Conservation (phyloP, 2,113 vertebrate genomes). For the Excalfactoria chinensis region DNA sequence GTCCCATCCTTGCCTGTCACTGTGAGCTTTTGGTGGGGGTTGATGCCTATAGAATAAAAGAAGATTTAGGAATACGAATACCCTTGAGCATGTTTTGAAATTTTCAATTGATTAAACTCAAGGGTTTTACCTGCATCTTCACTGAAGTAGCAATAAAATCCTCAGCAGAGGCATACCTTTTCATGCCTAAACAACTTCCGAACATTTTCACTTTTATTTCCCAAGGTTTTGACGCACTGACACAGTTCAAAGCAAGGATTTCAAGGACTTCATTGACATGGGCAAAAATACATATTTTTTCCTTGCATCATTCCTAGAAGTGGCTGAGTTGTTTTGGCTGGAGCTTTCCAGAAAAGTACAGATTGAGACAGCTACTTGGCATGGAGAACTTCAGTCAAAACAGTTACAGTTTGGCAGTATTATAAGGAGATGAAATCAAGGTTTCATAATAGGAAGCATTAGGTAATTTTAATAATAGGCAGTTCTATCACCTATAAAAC, state of each 20-base stretch:
- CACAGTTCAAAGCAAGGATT: neutral
- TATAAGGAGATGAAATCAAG: conserved; percentile 34
- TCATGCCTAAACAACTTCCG: neutral
- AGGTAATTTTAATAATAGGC: conserved; percentile 65
- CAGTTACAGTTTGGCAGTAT: conserved; percentile 54
- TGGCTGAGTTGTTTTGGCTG: conserved; percentile 21
- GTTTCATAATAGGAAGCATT: conserved; percentile 70
- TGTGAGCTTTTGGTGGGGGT: neutral
- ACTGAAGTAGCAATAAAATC: neutral
- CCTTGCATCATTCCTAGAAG: conserved; percentile 60
- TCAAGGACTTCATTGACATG: neutral
- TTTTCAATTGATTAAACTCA: neutral
- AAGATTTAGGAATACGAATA: neutral
- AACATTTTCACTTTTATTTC: neutral
- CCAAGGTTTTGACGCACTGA: neutral
- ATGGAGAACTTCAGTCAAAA: conserved; percentile 43
- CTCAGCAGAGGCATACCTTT: accelerated
- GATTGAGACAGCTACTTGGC: conserved; percentile 52
- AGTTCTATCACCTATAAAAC: conserved; percentile 60
- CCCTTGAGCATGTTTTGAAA: neutral
- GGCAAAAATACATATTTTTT: neutral
- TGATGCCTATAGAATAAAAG: neutral
- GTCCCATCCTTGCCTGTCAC: neutral
- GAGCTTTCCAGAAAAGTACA: conserved; percentile 47
- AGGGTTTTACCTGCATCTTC: neutral